A percentile compares a stretch with the other conserved stretches of the same genome.
Conservation (phyloP, 2,113 vertebrate species). For the Carettochelys insculpta region DNA sequence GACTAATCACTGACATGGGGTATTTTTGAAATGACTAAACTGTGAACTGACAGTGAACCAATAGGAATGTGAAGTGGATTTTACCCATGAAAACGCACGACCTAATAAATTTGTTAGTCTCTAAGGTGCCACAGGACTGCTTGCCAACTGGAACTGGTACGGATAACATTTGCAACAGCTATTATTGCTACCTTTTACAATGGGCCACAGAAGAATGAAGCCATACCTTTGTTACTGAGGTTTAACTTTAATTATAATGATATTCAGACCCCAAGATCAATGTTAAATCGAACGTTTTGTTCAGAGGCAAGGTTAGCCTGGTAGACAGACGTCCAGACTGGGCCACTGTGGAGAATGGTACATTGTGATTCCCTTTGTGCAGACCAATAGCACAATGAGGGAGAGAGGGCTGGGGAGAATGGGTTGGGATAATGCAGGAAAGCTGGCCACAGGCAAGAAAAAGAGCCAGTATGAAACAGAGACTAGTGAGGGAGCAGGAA, state of each 20-base stretch:
- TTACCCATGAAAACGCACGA: too few relatives aligned
- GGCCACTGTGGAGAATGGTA: not conserved
- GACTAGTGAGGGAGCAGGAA: not conserved
- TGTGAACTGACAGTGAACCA: not conserved
- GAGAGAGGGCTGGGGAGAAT: not conserved
- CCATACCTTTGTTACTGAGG: not conserved
- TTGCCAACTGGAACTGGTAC: accelerated
- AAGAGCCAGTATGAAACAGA: not conserved
- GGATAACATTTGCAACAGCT: not conserved
- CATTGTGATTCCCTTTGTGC: not conserved
- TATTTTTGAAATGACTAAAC: not conserved
- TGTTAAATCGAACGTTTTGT: not conserved
- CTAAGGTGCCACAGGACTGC: too few relatives aligned
- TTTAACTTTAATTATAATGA: not conserved
- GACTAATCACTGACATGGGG: too few relatives aligned
- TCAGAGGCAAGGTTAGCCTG: not conserved
- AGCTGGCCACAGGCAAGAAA: not conserved
- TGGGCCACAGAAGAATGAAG: not conserved
- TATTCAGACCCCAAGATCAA: not conserved
- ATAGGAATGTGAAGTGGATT: too few relatives aligned
- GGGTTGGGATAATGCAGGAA: not conserved
- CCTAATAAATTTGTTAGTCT: too few relatives aligned
- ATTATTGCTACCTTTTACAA: not conserved
- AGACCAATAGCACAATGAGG: not conserved
- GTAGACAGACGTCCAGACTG: not conserved